These are phyloP conservation scores for Cygnus atratus DNA, from an alignment of 2,113 vertebrate genomes.

Conservation along the genomic window DNA sequence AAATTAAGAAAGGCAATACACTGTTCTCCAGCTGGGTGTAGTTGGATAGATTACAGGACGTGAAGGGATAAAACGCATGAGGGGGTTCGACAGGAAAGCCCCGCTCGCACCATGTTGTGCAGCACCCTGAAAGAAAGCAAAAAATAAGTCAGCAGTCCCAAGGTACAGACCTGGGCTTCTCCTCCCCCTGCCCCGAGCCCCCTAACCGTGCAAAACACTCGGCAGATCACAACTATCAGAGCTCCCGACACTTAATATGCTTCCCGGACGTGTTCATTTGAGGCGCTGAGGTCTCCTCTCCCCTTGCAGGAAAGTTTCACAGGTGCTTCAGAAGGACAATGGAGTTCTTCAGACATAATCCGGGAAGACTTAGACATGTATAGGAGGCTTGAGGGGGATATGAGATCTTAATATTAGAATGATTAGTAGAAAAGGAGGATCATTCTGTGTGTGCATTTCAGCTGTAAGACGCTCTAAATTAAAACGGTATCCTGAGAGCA, in stretches of 20 bases:
- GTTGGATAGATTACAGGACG: slow-evolving; percentile 14
- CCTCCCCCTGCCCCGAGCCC: background rate
- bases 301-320: background rate
- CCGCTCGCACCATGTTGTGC: background rate
- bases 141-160: background rate
- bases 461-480: slow-evolving; percentile 43
- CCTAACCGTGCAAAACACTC: background rate
- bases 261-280: background rate
- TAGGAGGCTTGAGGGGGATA: slow-evolving; percentile 34
- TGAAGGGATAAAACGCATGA: background rate
- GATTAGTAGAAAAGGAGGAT: slow-evolving; percentile 48
- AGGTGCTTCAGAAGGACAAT: slow-evolving; percentile 60
- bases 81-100: background rate
- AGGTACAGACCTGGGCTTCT: background rate
- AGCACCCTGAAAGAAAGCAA: background rate
- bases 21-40: background rate
- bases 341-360: slow-evolving; percentile 31
- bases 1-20: slow-evolving; percentile 61
- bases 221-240: background rate
- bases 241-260: background rate
- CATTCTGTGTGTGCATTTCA: background rate
- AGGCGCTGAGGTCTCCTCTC: background rate
- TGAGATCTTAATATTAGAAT: slow-evolving; percentile 64
- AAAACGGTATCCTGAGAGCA: slow-evolving; percentile 8
- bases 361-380: slow-evolving; percentile 9